These are phyloP conservation scores for Andricus grossulariae DNA, from an alignment of 1,140 invertebrate genomes.

Conservation along the genomic window DNA sequence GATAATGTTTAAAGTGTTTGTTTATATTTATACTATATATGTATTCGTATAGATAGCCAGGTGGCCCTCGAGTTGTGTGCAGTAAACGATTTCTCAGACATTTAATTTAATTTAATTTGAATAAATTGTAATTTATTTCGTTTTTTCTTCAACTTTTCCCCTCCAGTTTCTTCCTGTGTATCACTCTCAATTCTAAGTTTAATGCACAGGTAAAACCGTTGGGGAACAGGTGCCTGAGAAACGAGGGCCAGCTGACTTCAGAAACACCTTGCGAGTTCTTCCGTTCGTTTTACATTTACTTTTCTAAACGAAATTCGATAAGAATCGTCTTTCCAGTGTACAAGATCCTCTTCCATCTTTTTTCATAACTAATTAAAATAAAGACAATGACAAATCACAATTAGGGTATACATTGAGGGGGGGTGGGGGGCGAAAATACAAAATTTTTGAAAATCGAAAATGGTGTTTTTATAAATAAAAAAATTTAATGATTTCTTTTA, in stretches of 20 bases:
- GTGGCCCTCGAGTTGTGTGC: too few species aligned
- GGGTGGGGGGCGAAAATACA: too few species aligned
- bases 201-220: conserved; percentile 27
- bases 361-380: background rate
- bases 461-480: too few species aligned
- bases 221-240: conserved; percentile 61
- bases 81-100: too few species aligned
- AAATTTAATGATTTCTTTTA: too few species aligned
- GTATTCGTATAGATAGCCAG: too few species aligned
- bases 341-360: background rate
- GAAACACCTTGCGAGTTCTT: conserved; percentile 58
- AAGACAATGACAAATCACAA: too few species aligned
- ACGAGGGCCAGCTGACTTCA: conserved; percentile 63
- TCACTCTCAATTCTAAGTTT: conserved; percentile 30
- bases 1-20: too few species aligned
- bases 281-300: conserved; percentile 42
- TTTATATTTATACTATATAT: too few species aligned
- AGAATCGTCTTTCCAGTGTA: background rate
- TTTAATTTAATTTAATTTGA: too few species aligned
- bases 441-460: too few species aligned
- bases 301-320: conserved; percentile 34
- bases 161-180: background rate
- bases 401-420: too few species aligned
- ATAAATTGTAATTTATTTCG: background rate
- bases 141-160: background rate